Evolutionary conservation across 2,888 invertebrate species (phyloP).

Genomic region (Scaptomyza polygonia): DNA sequence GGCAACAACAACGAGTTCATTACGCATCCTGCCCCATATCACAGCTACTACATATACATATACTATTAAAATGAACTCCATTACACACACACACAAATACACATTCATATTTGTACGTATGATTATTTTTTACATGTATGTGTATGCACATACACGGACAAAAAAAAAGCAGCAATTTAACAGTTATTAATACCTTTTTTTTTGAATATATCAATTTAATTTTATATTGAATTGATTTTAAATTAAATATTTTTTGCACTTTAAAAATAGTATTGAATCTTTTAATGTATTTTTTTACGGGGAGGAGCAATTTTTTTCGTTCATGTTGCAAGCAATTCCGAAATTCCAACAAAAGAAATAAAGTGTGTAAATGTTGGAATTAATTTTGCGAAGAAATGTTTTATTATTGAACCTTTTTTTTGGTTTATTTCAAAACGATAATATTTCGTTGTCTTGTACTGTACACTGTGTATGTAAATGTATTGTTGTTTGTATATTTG

Average conservation of each 20-base stretch:
- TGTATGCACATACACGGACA: not conserved
- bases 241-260: too few species aligned
- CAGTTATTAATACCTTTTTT: not conserved
- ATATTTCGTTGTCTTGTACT: not conserved
- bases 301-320: too few species aligned
- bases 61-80: not conserved
- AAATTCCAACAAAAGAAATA: too few species aligned
- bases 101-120: not conserved
- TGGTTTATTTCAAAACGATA: too few species aligned
- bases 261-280: too few species aligned
- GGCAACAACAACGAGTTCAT: slow-evolving; percentile 65
- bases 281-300: too few species aligned
- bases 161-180: not conserved
- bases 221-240: too few species aligned
- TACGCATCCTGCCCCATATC: slow-evolving; percentile 62
- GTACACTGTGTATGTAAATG: not conserved
- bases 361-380: too few species aligned
- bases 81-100: not conserved
- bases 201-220: not conserved
- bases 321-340: too few species aligned
- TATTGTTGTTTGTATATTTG: not conserved
- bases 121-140: not conserved
- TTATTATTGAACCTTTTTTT: too few species aligned
- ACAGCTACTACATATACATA: slow-evolving; percentile 7
- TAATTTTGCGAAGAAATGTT: too few species aligned